These are phyloP conservation scores for Sandelia bainsii DNA, from an alignment of 2,797 vertebrate genomes.

Conservation along the genomic window DNA sequence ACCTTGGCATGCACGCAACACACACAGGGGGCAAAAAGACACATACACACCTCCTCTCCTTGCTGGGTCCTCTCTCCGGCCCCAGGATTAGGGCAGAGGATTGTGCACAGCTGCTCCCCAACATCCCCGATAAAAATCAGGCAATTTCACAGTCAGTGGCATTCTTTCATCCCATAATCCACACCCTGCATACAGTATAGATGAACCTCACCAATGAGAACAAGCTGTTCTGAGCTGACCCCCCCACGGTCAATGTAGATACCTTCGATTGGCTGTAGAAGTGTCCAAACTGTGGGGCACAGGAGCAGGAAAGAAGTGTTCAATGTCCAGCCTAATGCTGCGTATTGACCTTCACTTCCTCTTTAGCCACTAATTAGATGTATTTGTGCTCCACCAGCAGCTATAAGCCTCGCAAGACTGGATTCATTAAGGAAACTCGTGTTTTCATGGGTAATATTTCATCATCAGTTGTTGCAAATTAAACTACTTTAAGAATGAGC, in stretches of 20 bases:
- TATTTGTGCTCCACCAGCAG: neutral
- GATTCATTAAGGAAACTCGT: neutral
- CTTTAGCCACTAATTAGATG: slow-evolving; percentile 8
- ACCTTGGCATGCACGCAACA: slow-evolving; percentile 51
- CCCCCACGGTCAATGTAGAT: slow-evolving; percentile 50
- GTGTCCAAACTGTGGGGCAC: slow-evolving; percentile 19
- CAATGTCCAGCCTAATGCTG: neutral
- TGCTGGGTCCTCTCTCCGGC: slow-evolving; percentile 64
- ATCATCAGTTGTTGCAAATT: neutral
- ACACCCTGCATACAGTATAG: slow-evolving; percentile 78
- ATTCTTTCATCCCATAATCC: slow-evolving; percentile 87
- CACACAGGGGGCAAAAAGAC: slow-evolving; percentile 39
- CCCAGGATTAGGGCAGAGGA: slow-evolving; percentile 81
- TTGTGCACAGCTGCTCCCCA: slow-evolving; percentile 86
- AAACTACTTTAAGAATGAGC: slow-evolving; percentile 3
- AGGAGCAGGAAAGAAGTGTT: slow-evolving; percentile 8
- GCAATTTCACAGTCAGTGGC: slow-evolving; percentile 87
- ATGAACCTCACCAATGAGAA: slow-evolving; percentile 73
- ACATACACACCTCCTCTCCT: slow-evolving; percentile 43
- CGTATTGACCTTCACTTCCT: slow-evolving; percentile 44
- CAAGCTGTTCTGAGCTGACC: slow-evolving; percentile 67
- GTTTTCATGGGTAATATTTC: neutral
- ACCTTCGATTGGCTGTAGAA: slow-evolving; percentile 59
- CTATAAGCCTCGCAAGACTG: neutral
- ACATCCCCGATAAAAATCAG: slow-evolving; percentile 85